A percentile compares a stretch with the other conserved stretches of the same genome.
phyloP scores from a whole-genome alignment of 1,140 invertebrate genomes.

The Bombus superbus region DNA sequence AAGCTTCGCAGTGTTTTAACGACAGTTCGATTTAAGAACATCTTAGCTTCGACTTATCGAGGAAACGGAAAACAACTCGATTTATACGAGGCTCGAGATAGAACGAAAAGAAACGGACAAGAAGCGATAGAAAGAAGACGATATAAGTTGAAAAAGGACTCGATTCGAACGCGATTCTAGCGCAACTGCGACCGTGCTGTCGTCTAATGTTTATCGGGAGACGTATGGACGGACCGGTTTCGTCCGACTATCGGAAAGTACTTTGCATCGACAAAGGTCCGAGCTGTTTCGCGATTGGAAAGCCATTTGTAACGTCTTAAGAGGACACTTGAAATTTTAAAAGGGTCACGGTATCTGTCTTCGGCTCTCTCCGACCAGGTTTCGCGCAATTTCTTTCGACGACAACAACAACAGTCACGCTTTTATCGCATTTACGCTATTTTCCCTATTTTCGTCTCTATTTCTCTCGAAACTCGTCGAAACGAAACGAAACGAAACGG shows the following conservation, averaged over 20 bases:
- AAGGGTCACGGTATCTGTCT: conserved; percentile 2
- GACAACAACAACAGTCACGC: neutral
- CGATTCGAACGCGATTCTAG: neutral
- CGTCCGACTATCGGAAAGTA: conserved; percentile 31
- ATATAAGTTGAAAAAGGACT: neutral
- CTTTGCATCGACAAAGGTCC: conserved; percentile 41
- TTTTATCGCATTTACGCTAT: neutral
- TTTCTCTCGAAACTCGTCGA: neutral
- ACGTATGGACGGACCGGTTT: neutral
- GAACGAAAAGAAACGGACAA: too few species aligned
- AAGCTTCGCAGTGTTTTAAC: neutral
- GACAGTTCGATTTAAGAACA: neutral
- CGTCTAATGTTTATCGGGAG: conserved; percentile 35
- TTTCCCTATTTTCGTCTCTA: neutral
- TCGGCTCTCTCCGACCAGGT: neutral
- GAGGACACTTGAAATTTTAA: conserved; percentile 28
- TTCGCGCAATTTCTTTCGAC: neutral
- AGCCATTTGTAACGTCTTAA: conserved; percentile 51
- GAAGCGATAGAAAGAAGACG: neutral
- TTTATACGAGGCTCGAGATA: neutral
- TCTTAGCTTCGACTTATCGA: neutral
- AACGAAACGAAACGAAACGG: neutral
- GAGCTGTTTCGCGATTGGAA: conserved; percentile 43
- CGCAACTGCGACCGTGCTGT: neutral
- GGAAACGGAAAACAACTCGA: neutral